phyloP scores from a whole-genome alignment of 1,140 invertebrate genomes.

The Calliopsis andreniformis region DNA sequence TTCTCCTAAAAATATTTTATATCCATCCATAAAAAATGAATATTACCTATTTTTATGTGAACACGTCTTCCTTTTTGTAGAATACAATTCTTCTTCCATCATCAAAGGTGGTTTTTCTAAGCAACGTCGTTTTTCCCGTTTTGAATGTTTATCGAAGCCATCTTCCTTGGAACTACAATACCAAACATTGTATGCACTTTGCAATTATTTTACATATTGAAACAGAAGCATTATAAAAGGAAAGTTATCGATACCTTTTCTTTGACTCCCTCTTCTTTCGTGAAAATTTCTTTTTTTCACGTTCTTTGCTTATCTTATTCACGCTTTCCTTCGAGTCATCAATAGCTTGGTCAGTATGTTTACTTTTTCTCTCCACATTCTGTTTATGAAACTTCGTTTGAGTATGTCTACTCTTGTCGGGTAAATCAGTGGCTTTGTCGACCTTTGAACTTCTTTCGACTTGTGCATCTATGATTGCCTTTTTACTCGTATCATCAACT shows the following conservation, averaged over 20 bases:
- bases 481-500: background rate
- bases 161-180: too few species aligned
- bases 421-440: slow-evolving; percentile 27
- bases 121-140: slow-evolving; percentile 13
- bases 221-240: background rate
- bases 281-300: slow-evolving; percentile 12
- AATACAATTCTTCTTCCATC: slow-evolving; percentile 12
- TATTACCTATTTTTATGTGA: background rate
- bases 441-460: background rate
- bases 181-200: too few species aligned
- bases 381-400: slow-evolving; percentile 22
- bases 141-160: too few species aligned
- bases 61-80: background rate
- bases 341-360: background rate
- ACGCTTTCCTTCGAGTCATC: background rate
- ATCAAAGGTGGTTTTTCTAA: slow-evolving; percentile 21
- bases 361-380: background rate
- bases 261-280: background rate
- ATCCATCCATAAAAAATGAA: background rate
- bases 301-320: background rate
- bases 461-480: background rate
- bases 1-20: too few species aligned
- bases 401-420: slow-evolving; percentile 7
- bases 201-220: background rate
- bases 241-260: background rate